A percentile compares a stretch with the other conserved stretches of the same genome.
Conservation (phyloP, 2,888 invertebrate species). For the Drosophila cognata region DNA sequence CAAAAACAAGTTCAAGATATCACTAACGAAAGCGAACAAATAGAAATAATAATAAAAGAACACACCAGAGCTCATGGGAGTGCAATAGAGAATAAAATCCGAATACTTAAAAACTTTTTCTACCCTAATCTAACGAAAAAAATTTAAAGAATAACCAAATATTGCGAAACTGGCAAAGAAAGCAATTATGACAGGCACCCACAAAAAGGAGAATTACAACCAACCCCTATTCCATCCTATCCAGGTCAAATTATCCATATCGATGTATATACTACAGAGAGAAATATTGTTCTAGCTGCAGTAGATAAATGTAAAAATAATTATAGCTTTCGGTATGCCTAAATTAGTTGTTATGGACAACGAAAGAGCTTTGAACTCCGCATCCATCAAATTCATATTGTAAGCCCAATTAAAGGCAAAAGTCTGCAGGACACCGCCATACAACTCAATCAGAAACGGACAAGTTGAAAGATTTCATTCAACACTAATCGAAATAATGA, state of each 20-base stretch:
- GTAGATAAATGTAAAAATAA: slow-evolving; percentile 11
- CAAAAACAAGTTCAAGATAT: slow-evolving; percentile 19
- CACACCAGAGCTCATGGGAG: slow-evolving; percentile 23
- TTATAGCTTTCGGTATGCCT: slow-evolving; percentile 13
- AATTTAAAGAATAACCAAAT: slow-evolving; percentile 1
- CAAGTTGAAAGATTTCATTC: slow-evolving; percentile 51
- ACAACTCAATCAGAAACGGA: not conserved
- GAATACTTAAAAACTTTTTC: not conserved
- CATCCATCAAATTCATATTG: slow-evolving; percentile 40
- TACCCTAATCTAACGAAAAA: not conserved
- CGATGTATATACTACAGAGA: slow-evolving; percentile 35
- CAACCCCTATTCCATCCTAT: slow-evolving; percentile 43
- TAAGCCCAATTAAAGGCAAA: slow-evolving; percentile 31
- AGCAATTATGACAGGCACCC: too few species aligned
- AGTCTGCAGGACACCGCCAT: slow-evolving; percentile 3
- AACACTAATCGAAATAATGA: slow-evolving; percentile 46
- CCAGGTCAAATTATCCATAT: slow-evolving; percentile 42
- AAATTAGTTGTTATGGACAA: slow-evolving; percentile 49
- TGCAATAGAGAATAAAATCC: slow-evolving; percentile 33
- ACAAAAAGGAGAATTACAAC: slow-evolving; percentile 28
- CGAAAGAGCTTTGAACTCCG: slow-evolving; percentile 47
- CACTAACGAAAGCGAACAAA: not conserved
- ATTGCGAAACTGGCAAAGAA: slow-evolving; percentile 28
- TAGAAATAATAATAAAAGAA: slow-evolving; percentile 4
- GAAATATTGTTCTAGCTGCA: slow-evolving; percentile 11